These are phyloP conservation scores for Tetragonisca angustula DNA, from an alignment of 2,888 invertebrate species.

Conservation along the genomic window DNA sequence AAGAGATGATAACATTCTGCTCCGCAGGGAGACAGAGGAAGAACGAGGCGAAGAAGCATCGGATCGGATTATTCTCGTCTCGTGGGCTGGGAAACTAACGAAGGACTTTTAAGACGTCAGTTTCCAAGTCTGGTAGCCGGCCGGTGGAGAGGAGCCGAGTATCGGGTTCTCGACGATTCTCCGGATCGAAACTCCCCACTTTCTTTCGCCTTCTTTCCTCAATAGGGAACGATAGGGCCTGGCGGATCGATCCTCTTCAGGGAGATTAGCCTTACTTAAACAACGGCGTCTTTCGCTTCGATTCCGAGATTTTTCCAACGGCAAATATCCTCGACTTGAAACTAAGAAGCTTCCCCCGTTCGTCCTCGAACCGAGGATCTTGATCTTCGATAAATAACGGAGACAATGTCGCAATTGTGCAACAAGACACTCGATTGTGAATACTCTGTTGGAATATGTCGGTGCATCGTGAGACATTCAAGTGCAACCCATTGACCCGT, in stretches of 20 bases:
- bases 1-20: slow-evolving; percentile 46
- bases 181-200: slow-evolving; percentile 57
- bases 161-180: slow-evolving; percentile 59
- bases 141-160: slow-evolving; percentile 48
- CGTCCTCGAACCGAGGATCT: not conserved
- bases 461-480: not conserved
- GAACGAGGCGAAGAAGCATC: slow-evolving; percentile 33
- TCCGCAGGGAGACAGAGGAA: slow-evolving; percentile 12
- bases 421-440: not conserved
- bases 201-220: slow-evolving; percentile 53
- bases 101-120: slow-evolving; percentile 75
- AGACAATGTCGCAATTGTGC: not conserved
- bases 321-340: slow-evolving; percentile 46
- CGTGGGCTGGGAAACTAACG: slow-evolving; percentile 73
- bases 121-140: slow-evolving; percentile 65
- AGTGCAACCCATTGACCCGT: not conserved
- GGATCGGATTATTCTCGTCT: slow-evolving; percentile 76
- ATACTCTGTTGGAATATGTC: not conserved
- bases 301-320: slow-evolving; percentile 44
- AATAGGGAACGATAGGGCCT: slow-evolving; percentile 26
- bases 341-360: slow-evolving; percentile 39
- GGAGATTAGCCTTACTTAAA: slow-evolving; percentile 71
- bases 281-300: slow-evolving; percentile 51
- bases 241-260: slow-evolving; percentile 60
- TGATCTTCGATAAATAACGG: slow-evolving; percentile 7